These are phyloP conservation scores for Rhyacophila brunnea DNA, from an alignment of 1,140 invertebrate genomes.

Conservation along the genomic window DNA sequence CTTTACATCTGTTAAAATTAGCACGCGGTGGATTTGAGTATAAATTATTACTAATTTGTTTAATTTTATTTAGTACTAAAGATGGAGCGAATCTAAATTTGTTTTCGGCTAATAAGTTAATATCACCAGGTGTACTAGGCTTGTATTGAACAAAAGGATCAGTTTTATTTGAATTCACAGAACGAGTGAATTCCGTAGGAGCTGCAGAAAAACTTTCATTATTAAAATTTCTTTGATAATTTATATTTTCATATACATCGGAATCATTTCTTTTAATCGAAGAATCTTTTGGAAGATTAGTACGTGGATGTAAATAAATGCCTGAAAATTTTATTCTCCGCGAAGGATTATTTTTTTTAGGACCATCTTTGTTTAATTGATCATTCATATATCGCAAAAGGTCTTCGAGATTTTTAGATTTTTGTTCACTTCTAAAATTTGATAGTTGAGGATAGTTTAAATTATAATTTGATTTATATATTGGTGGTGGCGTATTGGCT, in stretches of 20 bases:
- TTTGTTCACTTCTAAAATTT: conserved; percentile 47
- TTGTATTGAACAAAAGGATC: conserved; percentile 49
- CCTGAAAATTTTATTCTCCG: conserved; percentile 46
- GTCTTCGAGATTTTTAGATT: conserved; percentile 47
- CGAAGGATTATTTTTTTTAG: conserved; percentile 1
- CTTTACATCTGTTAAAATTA: background rate
- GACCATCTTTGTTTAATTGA: conserved; percentile 37
- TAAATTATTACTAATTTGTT: background rate
- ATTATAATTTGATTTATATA: conserved; percentile 24
- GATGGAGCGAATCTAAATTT: conserved; percentile 43
- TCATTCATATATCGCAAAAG: conserved; percentile 49
- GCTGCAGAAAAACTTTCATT: background rate
- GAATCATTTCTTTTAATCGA: background rate
- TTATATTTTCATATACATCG: background rate
- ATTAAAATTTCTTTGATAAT: background rate
- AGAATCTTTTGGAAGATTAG: background rate
- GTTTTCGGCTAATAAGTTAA: conserved; percentile 50
- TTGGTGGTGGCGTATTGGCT: conserved; percentile 38
- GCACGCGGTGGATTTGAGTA: background rate
- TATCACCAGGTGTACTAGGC: conserved; percentile 47
- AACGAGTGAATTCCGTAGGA: background rate
- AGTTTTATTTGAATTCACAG: conserved; percentile 17
- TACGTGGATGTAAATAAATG: conserved; percentile 40
- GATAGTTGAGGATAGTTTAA: conserved; percentile 39
- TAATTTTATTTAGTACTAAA: conserved; percentile 7